Percentiles rank a stretch among this genome's conserved stretches.
Conservation (phyloP, 2,888 invertebrate genomes). For the Liopterus haemorrhoidalis region DNA sequence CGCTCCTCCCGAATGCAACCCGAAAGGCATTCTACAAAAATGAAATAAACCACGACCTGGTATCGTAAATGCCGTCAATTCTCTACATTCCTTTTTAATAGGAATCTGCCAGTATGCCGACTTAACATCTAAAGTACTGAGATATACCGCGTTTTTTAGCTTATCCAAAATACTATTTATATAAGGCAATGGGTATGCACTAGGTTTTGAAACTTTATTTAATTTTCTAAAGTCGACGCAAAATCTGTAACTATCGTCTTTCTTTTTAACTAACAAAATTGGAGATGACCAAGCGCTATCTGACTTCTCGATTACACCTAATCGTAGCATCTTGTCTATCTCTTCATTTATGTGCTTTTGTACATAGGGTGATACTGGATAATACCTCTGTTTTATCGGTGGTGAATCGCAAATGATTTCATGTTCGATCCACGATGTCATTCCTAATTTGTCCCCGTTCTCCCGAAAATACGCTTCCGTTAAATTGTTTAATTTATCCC, state of each 20-base stretch:
- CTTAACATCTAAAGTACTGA: no score
- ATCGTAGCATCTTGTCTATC: constrained; percentile 7
- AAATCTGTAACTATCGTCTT: constrained; percentile 14
- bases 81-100: no score
- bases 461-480: constrained; percentile 3
- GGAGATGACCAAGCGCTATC: constrained; percentile 13
- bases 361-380: constrained; percentile 15
- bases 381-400: constrained; percentile 23
- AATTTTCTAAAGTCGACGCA: constrained; percentile 11
- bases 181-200: no score
- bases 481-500: background rate
- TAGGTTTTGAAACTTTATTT: no score
- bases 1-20: no score
- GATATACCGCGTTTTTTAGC: no score
- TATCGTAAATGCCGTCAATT: no score
- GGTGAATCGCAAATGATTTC: constrained; percentile 12
- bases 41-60: no score
- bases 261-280: constrained; percentile 13
- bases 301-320: constrained; percentile 12
- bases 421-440: constrained; percentile 18
- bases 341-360: constrained; percentile 14
- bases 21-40: no score
- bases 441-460: constrained; percentile 14
- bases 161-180: no score
- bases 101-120: no score